Evolutionary conservation across 2,113 vertebrate species (phyloP), one percentile per base, ranked within the genome.

Genomic region (Leucopternis melanops): DNA sequence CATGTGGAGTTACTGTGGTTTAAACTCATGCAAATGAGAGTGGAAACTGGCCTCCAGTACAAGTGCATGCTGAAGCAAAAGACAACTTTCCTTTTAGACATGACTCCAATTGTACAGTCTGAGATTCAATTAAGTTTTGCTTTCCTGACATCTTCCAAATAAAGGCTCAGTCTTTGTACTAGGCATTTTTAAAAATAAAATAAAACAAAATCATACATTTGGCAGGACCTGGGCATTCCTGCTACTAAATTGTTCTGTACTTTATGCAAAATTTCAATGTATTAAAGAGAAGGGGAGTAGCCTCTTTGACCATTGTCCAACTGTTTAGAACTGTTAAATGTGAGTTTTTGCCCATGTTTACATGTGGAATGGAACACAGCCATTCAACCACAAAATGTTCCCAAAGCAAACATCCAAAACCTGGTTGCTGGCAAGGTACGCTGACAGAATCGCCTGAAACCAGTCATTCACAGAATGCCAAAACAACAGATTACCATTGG

Each of bases 331-430:
- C 95, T 95, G 96, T n/a, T 96, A 86, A 95, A 95, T 94, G 87
- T 49, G 74, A 94, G 86, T 91, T 95, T 95, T 94, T 55, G 52
- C 93, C 87, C 21, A 5, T 97, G 96, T 98, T 97, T 98, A 98
- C 97, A 96, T 97, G 97, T 93, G 97, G 96, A 95, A 83, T 97
- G 97, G 96, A 97, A 58, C 73, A 81, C 81, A 66, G 85, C 97
- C 96, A 96, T 70, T 80, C 89, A 34, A 75, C 88, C 93, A 97
- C 97, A 97, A 96, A 97, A 95, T 34, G 89, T 94, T 97, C 97
- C 97, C 97, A 97, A 97, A 96, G 95, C 96, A 98, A 98, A 97
- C 91, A 97, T 96, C 92, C 86, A 96, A 95, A 97, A 93, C 94
- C 95, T 96, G 97, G 89, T 25, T 89, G 97, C 97, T 97, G 97